Evolutionary conservation across 2,888 invertebrate genomes (phyloP), one percentile per base, ranked within the genome.

Genomic region (Leptura quadrifasciata): DNA sequence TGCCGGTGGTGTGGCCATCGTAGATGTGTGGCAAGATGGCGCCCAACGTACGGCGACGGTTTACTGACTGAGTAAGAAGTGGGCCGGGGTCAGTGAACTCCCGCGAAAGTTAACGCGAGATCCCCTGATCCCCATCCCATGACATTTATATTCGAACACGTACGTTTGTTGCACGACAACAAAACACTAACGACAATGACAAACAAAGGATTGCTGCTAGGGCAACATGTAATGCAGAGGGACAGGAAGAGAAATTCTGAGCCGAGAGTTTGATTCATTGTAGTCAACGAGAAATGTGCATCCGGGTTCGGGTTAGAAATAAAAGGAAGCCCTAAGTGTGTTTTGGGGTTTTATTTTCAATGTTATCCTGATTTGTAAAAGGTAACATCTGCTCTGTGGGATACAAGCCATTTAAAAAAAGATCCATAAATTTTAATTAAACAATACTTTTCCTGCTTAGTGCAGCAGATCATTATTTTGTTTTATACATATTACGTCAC

Each of bases 21-120:
- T 61, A 61, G 68, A 68, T 78, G 76, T 74, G 82, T 84, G 85
- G 84, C 85, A 86, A 87, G 84, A 86, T 87, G 87, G 86, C 86
- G 86, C 86, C 86, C 84, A 80, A 76, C 82, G 78, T 72, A 70
- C 76, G 82, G 76, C 84, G 82, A 77, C 83, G 86, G 85, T 85
- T 87, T 87, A 87, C 86, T 87, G 86, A 87, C 86, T 87, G 86
- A 87, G 85, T 87, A 84, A 87, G 86, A 87, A 87, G 87, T 87
- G 87, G 87, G 86, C 85, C 86, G 87, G 86, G 87, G 82, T 87
- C 86, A 80, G 79, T 78, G 85, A 84, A 86, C 87, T 82, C 84
- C 79, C 86, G 86, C 86, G 87, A 87, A 87, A 87, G 87, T 87
- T 85, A 81, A 77, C 81, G 79, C 81, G 80, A 76, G 76, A 67